Conservation (phyloP, 2,797 vertebrate species). For the Halcyon chelicuti region DNA sequence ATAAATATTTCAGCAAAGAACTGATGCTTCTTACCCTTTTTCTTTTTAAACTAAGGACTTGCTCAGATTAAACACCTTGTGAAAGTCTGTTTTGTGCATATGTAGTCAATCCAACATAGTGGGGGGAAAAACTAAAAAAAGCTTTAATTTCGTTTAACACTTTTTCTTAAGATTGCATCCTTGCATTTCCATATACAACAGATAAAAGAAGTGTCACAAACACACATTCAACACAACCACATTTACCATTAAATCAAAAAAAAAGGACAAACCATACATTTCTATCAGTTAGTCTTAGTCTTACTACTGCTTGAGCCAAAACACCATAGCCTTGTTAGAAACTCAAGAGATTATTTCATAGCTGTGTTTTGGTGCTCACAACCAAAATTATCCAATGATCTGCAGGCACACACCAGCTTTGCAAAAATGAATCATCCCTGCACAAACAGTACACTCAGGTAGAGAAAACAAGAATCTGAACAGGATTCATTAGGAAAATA, state of each 20-base stretch:
- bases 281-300: not conserved
- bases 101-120: not conserved
- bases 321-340: not conserved
- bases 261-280: not conserved
- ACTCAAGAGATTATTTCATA: not conserved
- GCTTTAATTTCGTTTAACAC: not conserved
- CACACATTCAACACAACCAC: not conserved
- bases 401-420: not conserved
- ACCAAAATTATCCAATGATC: not conserved
- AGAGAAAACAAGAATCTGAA: not conserved
- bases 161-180: not conserved
- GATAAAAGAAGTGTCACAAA: not conserved
- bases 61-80: not conserved
- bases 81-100: not conserved
- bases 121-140: not conserved
- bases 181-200: not conserved
- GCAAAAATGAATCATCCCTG: not conserved
- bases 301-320: not conserved
- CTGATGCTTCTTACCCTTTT: not conserved
- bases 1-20: conserved; percentile 46
- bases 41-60: not conserved
- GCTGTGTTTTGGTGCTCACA: not conserved
- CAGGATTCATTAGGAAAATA: not conserved
- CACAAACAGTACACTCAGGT: not conserved
- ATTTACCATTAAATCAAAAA: not conserved